phyloP scores from a whole-genome alignment of 2,113 vertebrate genomes.

The Camelus dromedarius region DNA sequence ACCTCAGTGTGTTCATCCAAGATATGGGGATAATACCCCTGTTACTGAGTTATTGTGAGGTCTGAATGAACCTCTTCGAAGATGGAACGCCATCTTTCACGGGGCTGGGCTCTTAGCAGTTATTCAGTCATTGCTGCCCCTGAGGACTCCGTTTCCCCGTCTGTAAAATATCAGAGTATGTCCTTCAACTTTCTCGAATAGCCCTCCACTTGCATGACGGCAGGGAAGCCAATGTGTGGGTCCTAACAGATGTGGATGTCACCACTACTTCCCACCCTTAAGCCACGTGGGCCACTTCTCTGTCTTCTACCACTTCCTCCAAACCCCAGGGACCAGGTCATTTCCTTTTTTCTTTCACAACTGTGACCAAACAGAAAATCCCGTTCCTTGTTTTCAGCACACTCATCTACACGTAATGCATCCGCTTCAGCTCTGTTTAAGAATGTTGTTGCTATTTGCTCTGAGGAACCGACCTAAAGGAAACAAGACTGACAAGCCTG shows the following conservation, averaged over 20 bases:
- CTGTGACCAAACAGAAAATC: background rate
- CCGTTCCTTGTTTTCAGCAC: background rate
- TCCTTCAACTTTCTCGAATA: background rate
- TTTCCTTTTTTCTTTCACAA: background rate
- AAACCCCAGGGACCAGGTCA: background rate
- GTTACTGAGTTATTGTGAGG: background rate
- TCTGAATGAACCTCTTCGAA: background rate
- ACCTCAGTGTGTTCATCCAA: background rate
- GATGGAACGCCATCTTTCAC: background rate
- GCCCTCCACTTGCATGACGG: background rate
- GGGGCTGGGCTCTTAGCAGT: too few species aligned
- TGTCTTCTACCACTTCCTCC: background rate
- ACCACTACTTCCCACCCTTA: background rate
- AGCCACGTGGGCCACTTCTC: background rate
- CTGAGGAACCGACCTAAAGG: background rate
- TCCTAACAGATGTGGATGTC: background rate
- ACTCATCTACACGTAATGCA: background rate
- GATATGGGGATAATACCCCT: fast-evolving
- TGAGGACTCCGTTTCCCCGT: background rate
- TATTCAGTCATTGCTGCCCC: background rate
- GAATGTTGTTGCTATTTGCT: background rate
- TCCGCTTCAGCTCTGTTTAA: background rate
- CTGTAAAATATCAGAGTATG: background rate
- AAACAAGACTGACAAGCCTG: background rate
- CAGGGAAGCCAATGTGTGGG: fast-evolving